Conservation (phyloP, 2,797 vertebrate species). For the Ibycter americanus region DNA sequence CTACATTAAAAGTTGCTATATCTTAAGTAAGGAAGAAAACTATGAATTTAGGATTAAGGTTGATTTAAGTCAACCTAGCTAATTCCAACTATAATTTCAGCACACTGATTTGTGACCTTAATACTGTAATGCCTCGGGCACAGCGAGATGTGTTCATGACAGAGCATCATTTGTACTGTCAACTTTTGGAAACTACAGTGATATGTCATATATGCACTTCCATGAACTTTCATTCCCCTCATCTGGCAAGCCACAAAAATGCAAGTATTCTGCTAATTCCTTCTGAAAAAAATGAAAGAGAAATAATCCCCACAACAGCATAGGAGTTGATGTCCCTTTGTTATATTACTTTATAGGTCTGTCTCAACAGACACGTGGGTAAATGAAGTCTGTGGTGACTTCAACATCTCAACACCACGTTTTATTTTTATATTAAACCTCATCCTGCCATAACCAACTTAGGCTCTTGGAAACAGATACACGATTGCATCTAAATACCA, state of each 20-base stretch:
- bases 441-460: not conserved
- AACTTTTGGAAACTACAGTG: not conserved
- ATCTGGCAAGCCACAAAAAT: not conserved
- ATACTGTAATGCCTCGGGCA: not conserved
- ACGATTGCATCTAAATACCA: not conserved
- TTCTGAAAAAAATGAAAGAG: not conserved
- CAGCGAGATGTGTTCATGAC: not conserved
- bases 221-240: not conserved
- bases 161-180: not conserved
- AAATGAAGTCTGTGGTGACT: not conserved
- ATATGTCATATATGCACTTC: not conserved
- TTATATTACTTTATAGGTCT: not conserved
- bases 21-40: slow-evolving; percentile 11
- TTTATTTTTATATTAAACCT: slow-evolving; percentile 9
- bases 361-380: not conserved
- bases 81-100: slow-evolving; percentile 30
- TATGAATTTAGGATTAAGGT: slow-evolving; percentile 20
- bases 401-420: not conserved
- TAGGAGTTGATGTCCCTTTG: not conserved
- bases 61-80: slow-evolving; percentile 12
- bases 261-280: not conserved
- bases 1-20: slow-evolving; percentile 35
- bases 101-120: slow-evolving; percentile 1
- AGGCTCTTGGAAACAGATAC: not conserved
- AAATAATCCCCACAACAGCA: not conserved